Conservation (phyloP, 2,888 invertebrate genomes). For the Dioctria rufipes region DNA sequence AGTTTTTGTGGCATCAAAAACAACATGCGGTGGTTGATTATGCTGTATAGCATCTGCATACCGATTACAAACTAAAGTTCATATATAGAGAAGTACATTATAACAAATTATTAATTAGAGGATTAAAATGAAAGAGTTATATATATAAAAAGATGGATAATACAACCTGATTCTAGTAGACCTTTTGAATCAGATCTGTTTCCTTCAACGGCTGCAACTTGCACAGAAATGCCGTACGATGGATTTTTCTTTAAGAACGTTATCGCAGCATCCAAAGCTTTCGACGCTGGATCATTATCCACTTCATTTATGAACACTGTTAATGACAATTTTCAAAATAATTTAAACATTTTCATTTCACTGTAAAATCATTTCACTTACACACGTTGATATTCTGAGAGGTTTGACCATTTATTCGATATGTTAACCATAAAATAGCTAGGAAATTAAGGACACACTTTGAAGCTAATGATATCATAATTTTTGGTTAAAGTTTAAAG, state of each 20-base stretch:
- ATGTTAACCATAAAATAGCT: not conserved
- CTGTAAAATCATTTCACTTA: slow-evolving; percentile 72
- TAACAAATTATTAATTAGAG: no score
- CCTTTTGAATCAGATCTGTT: slow-evolving; percentile 82
- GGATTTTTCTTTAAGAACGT: slow-evolving; percentile 81
- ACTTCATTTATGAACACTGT: slow-evolving; percentile 84
- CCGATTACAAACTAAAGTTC: slow-evolving; percentile 78
- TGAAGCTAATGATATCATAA: not conserved
- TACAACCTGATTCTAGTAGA: slow-evolving; percentile 78
- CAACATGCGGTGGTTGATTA: slow-evolving; percentile 81
- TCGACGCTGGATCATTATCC: slow-evolving; percentile 80
- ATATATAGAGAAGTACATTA: no score
- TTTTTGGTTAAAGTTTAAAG: not conserved
- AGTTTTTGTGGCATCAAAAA: slow-evolving; percentile 86
- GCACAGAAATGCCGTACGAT: slow-evolving; percentile 75
- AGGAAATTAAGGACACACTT: slow-evolving; percentile 2
- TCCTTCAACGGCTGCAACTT: slow-evolving; percentile 76
- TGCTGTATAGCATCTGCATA: slow-evolving; percentile 78
- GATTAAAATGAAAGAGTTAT: no score
- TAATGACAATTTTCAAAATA: not conserved
- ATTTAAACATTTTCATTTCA: slow-evolving; percentile 12
- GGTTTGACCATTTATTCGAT: slow-evolving; percentile 73
- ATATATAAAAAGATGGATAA: no score
- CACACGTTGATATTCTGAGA: slow-evolving; percentile 82
- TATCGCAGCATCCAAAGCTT: slow-evolving; percentile 80